Base-by-base conservation (phyloP, 2,113 vertebrate genomes). In the Cebus imitator region DNA sequence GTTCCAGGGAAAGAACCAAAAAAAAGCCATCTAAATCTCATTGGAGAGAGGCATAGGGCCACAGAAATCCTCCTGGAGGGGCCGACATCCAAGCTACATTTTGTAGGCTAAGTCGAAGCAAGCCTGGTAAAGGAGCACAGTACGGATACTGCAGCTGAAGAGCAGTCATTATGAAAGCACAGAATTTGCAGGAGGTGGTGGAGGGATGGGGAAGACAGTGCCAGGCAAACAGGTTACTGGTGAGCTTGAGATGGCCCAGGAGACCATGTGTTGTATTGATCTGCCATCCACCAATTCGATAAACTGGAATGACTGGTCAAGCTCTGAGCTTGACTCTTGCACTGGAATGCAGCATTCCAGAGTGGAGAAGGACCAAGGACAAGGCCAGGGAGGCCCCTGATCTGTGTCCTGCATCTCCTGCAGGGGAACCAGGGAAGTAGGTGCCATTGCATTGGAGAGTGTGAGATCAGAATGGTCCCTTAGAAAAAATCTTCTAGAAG, bases 141-240 rank as follows among this genome's bases (percentile, higher is more conserved):
- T 0, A 12, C n/a, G n/a, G 48, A 6, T 14, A 14, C 30, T 20
- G 3, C 0, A n/a, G 20, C 64, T 11, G 32, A 70, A 1, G 0
- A 57, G 45, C 6, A 52, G 78, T 21, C n/a, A 61, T 18, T 35
- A 27, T 9, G 58, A 68, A 87, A 52, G 52, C 55, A 45, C 8
- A 13, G 70, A 30, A 16, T 9, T 4, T 23, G 35, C 40, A 20
- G 37, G 52, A 45, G 48, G 21, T 27, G 32, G 55, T 1, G 0
- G 23, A 32, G 35, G 21, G n/a, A 1, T 37, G 2, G 11, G 11
- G 23, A 40, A 45, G 58, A 40, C 0, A 40, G 8, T 6, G 2
- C 35, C 23, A 52, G 20, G 80, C 17, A 52, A 35, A 52, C 14
- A 5, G 23, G 61, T 20, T 70, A n/a, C 37, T 2, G 7, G 9